Evolutionary conservation across 2,113 vertebrate genomes (phyloP).

Genomic region (Varanus salvator): DNA sequence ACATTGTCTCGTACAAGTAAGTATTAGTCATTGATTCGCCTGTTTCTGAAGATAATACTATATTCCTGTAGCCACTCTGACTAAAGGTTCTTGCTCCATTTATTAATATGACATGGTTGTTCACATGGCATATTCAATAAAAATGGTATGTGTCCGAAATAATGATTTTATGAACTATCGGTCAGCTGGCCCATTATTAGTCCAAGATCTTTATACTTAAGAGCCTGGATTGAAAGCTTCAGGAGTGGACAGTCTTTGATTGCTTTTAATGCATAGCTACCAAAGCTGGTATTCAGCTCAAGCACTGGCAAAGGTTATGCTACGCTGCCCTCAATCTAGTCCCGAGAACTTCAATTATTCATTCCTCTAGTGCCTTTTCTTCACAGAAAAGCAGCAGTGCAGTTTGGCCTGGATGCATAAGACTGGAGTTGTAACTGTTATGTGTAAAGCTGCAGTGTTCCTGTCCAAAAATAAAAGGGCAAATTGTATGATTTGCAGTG

Average conservation of each 20-base stretch:
- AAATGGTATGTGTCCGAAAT: no score
- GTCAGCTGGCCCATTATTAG: no score
- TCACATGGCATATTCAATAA: no score
- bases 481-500: background rate
- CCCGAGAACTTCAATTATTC: background rate
- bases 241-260: no score
- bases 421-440: background rate
- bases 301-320: background rate
- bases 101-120: no score
- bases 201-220: background rate
- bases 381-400: background rate
- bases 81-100: no score
- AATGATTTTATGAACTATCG: no score
- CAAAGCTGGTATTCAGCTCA: background rate
- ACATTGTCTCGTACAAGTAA: no score
- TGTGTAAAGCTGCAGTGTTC: background rate
- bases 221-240: background rate
- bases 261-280: background rate
- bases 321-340: background rate
- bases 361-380: background rate
- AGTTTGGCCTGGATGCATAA: background rate
- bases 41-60: no score
- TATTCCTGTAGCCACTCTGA: no score
- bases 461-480: background rate
- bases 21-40: no score